Evolutionary conservation across 2,113 vertebrate genomes (phyloP).

Genomic region (Poeciliopsis prolifica): DNA sequence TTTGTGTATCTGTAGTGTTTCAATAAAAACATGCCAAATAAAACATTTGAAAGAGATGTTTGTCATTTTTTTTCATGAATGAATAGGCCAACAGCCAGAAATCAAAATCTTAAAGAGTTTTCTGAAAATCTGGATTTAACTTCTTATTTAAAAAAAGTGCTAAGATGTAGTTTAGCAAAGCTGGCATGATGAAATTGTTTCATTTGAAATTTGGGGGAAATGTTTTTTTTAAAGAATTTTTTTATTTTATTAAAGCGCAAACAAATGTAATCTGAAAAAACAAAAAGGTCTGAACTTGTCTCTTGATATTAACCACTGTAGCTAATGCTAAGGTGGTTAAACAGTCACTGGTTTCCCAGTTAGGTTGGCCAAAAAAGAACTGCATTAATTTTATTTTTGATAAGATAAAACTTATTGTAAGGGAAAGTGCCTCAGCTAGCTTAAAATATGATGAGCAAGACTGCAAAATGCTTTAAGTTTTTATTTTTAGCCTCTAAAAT

Average conservation of each 20-base stretch:
- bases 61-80: not conserved
- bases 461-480: not conserved
- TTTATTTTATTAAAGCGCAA: not conserved
- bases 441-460: not conserved
- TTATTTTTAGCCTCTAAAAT: not conserved
- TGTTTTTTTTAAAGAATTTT: not conserved
- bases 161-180: not conserved
- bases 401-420: constrained; percentile 7
- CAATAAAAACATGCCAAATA: not conserved
- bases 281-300: too few species aligned
- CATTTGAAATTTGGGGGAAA: not conserved
- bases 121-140: not conserved
- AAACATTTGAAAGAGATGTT: not conserved
- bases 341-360: not conserved
- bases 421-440: not conserved
- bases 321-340: not conserved
- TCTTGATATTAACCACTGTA: too few species aligned
- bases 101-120: not conserved
- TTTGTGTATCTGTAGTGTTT: not conserved
- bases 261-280: too few species aligned
- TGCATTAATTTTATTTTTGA: not conserved
- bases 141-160: not conserved
- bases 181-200: not conserved
- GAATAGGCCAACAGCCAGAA: not conserved
- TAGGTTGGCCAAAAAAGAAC: not conserved